Conservation (phyloP, 2,797 vertebrate genomes). For the Chelidonichthys spinosus region DNA sequence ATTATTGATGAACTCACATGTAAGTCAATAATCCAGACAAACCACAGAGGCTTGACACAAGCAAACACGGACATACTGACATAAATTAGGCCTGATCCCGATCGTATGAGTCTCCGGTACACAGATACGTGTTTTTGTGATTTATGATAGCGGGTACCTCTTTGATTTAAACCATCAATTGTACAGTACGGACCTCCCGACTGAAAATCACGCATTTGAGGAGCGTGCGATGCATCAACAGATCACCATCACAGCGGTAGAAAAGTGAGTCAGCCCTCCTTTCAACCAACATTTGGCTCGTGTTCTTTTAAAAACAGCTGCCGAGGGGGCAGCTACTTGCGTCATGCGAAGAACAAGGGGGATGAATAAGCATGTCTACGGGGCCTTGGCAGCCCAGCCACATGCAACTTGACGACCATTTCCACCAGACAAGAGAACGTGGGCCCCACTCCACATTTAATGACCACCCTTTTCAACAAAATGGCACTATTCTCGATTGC, state of each 20-base stretch:
- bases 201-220: conserved; percentile 41
- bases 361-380: conserved; percentile 1
- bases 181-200: conserved; percentile 28
- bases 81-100: conserved; percentile 21
- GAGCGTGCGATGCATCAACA: conserved; percentile 3
- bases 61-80: conserved; percentile 43
- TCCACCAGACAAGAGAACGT: conserved; percentile 28
- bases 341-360: conserved; percentile 13
- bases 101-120: conserved; percentile 32
- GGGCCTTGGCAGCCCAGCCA: conserved; percentile 30
- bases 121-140: conserved; percentile 47
- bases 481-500: conserved; percentile 43
- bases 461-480: conserved; percentile 56
- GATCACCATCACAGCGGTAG: conserved; percentile 3
- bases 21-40: conserved; percentile 70
- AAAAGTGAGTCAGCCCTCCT: conserved; percentile 31
- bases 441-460: conserved; percentile 57
- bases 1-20: conserved; percentile 73
- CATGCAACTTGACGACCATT: conserved; percentile 46
- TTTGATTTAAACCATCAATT: conserved; percentile 56
- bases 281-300: neutral
- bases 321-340: conserved; percentile 11
- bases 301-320: conserved; percentile 2
- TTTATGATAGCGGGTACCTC: conserved; percentile 40
- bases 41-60: conserved; percentile 50